phyloP scores from a whole-genome alignment of 2,888 invertebrate species.

The Xestia xanthographa region DNA sequence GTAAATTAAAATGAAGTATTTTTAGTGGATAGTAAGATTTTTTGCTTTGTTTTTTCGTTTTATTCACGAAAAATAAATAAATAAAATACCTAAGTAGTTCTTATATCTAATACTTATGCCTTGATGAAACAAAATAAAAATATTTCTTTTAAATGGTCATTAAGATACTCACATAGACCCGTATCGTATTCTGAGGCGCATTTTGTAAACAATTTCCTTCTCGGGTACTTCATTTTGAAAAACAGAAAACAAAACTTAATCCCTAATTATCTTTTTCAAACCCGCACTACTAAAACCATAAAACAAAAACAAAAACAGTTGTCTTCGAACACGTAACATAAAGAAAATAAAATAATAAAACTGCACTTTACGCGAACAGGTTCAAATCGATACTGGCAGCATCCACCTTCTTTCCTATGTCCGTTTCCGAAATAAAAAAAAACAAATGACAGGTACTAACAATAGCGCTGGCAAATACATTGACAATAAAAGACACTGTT shows the following conservation, averaged over 20 bases:
- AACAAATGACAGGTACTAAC: slow-evolving; percentile 81
- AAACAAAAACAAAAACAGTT: slow-evolving; percentile 31
- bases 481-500: slow-evolving; percentile 66
- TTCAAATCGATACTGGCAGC: slow-evolving; percentile 84
- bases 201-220: slow-evolving; percentile 77
- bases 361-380: slow-evolving; percentile 87
- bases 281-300: slow-evolving; percentile 39
- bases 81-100: not conserved
- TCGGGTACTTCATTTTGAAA: slow-evolving; percentile 85
- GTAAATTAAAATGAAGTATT: slow-evolving; percentile 10
- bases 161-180: slow-evolving; percentile 79
- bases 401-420: slow-evolving; percentile 81
- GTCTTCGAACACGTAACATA: slow-evolving; percentile 3
- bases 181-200: slow-evolving; percentile 76
- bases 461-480: slow-evolving; percentile 67
- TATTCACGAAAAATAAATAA: not conserved
- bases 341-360: slow-evolving; percentile 67
- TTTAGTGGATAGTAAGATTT: not conserved
- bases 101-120: not conserved
- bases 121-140: not conserved
- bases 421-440: slow-evolving; percentile 86
- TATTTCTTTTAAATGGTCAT: not conserved
- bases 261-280: not conserved
- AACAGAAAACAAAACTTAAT: slow-evolving; percentile 34
- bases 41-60: not conserved